phyloP scores from a whole-genome alignment of 2,797 vertebrate genomes.

The Adrianichthys oophorus region DNA sequence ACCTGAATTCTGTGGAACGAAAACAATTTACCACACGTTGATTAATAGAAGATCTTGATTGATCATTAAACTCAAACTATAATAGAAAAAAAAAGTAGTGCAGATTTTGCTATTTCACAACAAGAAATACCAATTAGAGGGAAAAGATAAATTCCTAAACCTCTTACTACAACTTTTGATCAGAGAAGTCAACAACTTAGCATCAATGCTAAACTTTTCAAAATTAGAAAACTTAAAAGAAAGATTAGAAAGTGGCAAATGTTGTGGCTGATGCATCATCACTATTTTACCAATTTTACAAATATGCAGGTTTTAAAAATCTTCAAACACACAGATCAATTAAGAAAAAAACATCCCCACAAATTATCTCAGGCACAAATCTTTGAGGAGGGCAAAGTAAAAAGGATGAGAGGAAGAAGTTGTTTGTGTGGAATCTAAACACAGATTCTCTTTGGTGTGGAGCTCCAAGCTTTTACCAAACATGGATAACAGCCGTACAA shows the following conservation, averaged over 20 bases:
- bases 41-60: conserved; percentile 45
- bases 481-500: conserved; percentile 88
- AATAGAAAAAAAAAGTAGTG: conserved; percentile 23
- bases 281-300: conserved; percentile 56
- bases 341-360: conserved; percentile 55
- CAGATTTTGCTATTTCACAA: background rate
- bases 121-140: no score
- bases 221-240: no score
- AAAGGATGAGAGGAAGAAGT: conserved; percentile 50
- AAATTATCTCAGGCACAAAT: conserved; percentile 55
- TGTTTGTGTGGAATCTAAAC: conserved; percentile 60
- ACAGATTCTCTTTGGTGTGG: conserved; percentile 65
- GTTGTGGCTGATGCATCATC: conserved; percentile 63
- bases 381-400: conserved; percentile 53
- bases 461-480: conserved; percentile 85
- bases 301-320: conserved; percentile 49
- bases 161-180: no score
- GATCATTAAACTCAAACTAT: conserved; percentile 2
- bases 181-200: no score
- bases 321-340: conserved; percentile 42
- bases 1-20: conserved; percentile 39
- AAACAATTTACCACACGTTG: conserved; percentile 38
- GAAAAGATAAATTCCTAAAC: no score
- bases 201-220: no score
- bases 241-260: conserved; percentile 7